phyloP scores from a whole-genome alignment of 2,113 vertebrate genomes.

The Osmerus mordax region DNA sequence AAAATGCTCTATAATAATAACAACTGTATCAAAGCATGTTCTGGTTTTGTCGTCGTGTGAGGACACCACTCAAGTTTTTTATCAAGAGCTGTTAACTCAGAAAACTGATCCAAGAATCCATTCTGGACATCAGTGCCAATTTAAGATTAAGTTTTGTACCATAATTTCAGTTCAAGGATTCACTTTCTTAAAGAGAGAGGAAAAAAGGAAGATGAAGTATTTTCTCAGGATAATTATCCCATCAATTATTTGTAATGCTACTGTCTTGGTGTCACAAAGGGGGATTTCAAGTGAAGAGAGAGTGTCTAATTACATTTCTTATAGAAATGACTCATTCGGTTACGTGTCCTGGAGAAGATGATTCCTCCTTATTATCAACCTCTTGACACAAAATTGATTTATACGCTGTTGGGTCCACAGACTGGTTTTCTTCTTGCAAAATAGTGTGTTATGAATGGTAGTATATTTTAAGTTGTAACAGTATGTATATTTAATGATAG shows the following conservation, averaged over 20 bases:
- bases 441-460: too few species aligned
- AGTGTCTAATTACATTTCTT: background rate
- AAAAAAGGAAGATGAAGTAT: background rate
- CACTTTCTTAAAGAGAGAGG: background rate
- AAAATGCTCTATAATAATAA: too few species aligned
- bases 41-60: background rate
- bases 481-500: too few species aligned
- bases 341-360: background rate
- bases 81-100: background rate
- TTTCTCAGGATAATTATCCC: conserved; percentile 29
- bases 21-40: background rate
- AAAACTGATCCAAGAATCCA: too few species aligned
- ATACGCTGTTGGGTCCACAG: background rate
- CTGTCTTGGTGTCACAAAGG: conserved; percentile 6
- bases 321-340: conserved; percentile 25
- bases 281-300: conserved; percentile 13
- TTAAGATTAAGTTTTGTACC: too few species aligned
- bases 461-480: too few species aligned
- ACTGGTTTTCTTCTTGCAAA: background rate
- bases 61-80: background rate
- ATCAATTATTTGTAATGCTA: conserved; percentile 42
- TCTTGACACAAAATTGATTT: background rate
- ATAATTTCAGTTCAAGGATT: background rate
- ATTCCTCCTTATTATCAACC: background rate
- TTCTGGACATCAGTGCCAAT: too few species aligned